Conservation (phyloP, 2,797 vertebrate genomes). For the Euthynnus affinis region DNA sequence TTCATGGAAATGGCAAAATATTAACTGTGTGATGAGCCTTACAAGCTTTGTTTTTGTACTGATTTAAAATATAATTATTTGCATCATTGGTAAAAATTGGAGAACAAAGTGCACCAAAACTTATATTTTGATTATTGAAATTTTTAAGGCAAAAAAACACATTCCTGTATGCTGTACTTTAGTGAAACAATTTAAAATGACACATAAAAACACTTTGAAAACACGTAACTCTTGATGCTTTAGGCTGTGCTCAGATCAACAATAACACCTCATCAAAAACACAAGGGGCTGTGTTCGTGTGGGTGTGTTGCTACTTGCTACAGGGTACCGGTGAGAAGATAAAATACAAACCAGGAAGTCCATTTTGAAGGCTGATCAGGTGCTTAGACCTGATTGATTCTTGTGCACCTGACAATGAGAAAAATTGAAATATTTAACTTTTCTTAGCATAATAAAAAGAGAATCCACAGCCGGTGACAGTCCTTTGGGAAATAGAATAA, state of each 20-base stretch:
- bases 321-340: constrained; percentile 19
- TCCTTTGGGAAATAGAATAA: background rate
- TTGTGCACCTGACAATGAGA: constrained; percentile 6
- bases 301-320: constrained; percentile 46
- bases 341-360: constrained; percentile 27
- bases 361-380: constrained; percentile 21
- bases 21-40: background rate
- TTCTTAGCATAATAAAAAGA: background rate
- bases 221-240: background rate
- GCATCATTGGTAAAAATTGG: background rate
- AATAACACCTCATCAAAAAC: constrained; percentile 31
- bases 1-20: background rate
- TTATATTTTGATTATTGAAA: no score
- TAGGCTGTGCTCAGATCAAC: constrained; percentile 34
- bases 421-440: constrained; percentile 3
- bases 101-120: background rate
- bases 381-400: constrained; percentile 5
- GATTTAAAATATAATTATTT: background rate
- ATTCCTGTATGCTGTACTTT: background rate
- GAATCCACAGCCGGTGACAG: background rate
- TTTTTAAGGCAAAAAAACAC: background rate
- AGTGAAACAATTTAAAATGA: constrained; percentile 14
- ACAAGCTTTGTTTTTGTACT: background rate
- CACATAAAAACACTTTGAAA: constrained; percentile 3
- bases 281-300: constrained; percentile 14